Percentiles rank a stretch among this genome's conserved stretches.
These are phyloP conservation scores for Himantopus leucocephalus DNA, from an alignment of 2,113 vertebrate species.

Conservation along the genomic window DNA sequence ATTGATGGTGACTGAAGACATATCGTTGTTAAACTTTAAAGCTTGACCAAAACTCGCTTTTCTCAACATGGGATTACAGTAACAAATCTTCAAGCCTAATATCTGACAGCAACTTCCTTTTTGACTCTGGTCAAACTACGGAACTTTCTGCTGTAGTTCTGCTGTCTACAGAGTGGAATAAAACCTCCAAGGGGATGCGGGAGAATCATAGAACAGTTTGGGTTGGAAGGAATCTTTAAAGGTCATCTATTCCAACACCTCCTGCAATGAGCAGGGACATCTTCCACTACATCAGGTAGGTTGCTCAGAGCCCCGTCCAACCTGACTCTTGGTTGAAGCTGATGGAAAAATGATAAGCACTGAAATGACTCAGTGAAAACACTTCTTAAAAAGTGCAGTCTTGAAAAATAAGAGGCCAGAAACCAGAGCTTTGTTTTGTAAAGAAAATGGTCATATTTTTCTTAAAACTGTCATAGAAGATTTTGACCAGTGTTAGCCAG, in stretches of 20 bases:
- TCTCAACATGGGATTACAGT: background rate
- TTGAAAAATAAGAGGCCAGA: background rate
- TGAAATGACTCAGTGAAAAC: background rate
- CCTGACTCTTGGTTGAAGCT: background rate
- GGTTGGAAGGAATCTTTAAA: background rate
- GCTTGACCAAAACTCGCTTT: background rate
- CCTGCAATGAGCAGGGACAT: background rate
- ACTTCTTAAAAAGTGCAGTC: background rate
- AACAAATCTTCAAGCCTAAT: background rate
- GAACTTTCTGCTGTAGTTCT: background rate
- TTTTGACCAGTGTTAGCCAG: background rate
- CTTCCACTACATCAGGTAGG: background rate
- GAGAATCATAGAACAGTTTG: background rate
- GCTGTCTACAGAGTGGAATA: background rate
- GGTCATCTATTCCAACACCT: background rate
- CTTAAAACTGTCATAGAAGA: background rate
- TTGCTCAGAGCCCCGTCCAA: background rate
- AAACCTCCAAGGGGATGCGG: background rate
- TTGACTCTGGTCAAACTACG: background rate
- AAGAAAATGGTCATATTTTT: background rate
- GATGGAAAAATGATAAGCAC: background rate
- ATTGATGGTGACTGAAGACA: too few species aligned
- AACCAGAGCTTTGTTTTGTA: background rate
- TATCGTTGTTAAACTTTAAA: background rate
- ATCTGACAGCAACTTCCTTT: background rate